phyloP scores from a whole-genome alignment of 2,113 vertebrate species.

The Mormyrus iriodes region DNA sequence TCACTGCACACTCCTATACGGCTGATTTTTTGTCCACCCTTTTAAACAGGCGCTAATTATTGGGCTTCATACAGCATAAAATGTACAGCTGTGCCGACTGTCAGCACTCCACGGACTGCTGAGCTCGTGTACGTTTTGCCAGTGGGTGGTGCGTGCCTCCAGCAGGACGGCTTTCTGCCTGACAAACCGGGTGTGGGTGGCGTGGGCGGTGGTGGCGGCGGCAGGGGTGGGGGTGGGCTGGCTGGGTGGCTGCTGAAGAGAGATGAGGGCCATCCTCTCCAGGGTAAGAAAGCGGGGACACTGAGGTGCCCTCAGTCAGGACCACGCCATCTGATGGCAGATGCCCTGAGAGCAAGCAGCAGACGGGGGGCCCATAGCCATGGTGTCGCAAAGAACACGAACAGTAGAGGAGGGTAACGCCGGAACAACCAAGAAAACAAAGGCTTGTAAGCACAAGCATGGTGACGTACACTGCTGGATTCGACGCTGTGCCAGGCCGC shows the following conservation, averaged over 20 bases:
- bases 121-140: slow-evolving; percentile 68
- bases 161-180: slow-evolving; percentile 31
- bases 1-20: background rate
- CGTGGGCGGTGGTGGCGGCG: background rate
- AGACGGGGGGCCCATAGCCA: background rate
- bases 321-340: background rate
- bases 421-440: background rate
- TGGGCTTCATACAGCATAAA: slow-evolving; percentile 79
- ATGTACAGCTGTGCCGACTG: slow-evolving; percentile 71
- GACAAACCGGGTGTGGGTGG: slow-evolving; percentile 14
- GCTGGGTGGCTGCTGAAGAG: background rate
- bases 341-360: background rate
- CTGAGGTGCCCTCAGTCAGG: background rate
- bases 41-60: slow-evolving; percentile 73
- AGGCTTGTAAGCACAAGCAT: background rate
- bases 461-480: background rate
- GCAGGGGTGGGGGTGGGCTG: background rate
- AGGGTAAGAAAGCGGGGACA: background rate
- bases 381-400: background rate
- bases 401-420: background rate
- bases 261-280: too few relatives aligned
- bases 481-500: slow-evolving; percentile 29
- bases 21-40: slow-evolving; percentile 31
- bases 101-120: slow-evolving; percentile 69
- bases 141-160: slow-evolving; percentile 63